A percentile compares a stretch with the other conserved stretches of the same genome.
phyloP scores from a whole-genome alignment of 2,113 vertebrate species.

The Muntiacus muntjak region DNA sequence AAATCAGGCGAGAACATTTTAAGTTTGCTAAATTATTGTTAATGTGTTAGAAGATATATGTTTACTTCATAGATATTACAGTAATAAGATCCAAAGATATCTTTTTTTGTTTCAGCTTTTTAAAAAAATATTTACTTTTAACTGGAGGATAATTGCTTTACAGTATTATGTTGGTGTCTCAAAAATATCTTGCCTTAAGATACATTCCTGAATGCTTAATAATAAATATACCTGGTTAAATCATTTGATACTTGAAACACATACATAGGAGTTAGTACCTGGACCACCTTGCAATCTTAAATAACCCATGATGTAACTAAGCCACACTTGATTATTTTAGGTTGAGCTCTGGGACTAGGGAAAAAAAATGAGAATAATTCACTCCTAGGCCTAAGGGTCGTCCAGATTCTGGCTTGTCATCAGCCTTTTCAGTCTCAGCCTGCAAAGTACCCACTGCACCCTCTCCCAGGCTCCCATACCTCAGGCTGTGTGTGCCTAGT shows the following conservation, averaged over 20 bases:
- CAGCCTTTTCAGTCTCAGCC: not conserved
- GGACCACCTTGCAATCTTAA: not conserved
- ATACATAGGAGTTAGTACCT: not conserved
- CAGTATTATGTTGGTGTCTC: not conserved
- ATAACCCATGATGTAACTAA: not conserved
- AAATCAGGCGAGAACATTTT: not conserved
- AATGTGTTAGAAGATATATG: not conserved
- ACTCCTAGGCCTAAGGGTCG: not conserved
- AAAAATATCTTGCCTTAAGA: not conserved
- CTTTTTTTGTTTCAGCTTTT: not conserved
- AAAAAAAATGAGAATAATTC: not conserved
- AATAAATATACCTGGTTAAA: not conserved
- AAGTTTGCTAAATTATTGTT: not conserved
- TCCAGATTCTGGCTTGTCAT: not conserved
- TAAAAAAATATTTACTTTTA: not conserved
- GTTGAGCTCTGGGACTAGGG: not conserved
- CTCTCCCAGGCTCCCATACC: not conserved
- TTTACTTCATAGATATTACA: not conserved
- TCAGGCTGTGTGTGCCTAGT: not conserved
- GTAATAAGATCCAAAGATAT: not conserved
- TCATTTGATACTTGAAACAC: not conserved
- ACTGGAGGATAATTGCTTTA: not conserved
- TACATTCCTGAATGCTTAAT: not conserved
- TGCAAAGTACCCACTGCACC: not conserved
- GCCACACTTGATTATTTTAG: not conserved